phyloP scores from a whole-genome alignment of 2,797 vertebrate species.

The Aythya fuligula region DNA sequence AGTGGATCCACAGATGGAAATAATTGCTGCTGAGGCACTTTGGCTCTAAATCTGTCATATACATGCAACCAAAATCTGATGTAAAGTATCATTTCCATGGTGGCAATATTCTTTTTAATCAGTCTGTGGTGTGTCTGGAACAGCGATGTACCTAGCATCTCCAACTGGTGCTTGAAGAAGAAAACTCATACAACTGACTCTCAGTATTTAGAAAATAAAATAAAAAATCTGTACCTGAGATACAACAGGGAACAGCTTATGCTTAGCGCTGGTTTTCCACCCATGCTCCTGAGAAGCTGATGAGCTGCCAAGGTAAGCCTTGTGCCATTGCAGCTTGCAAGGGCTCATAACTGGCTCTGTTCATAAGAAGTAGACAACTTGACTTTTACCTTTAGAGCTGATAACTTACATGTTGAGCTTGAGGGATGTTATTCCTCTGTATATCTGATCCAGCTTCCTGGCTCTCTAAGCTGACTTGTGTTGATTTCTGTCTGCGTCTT shows the following conservation, averaged over 20 bases:
- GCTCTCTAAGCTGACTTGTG: background rate
- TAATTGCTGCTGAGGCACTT: background rate
- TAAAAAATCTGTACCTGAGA: background rate
- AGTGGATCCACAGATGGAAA: background rate
- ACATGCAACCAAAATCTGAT: background rate
- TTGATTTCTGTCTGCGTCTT: background rate
- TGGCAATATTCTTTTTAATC: background rate
- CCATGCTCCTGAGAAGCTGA: rapidly evolving
- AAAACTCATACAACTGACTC: background rate
- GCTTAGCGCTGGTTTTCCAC: background rate
- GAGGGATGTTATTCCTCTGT: background rate
- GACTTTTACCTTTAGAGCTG: background rate
- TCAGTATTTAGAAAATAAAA: background rate
- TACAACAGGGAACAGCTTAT: background rate
- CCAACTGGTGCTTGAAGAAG: background rate
- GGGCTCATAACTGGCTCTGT: background rate
- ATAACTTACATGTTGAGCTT: background rate
- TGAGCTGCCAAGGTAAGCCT: background rate
- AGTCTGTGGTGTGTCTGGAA: background rate
- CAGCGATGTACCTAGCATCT: background rate
- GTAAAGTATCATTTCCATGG: background rate
- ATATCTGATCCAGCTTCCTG: background rate
- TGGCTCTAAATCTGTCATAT: background rate
- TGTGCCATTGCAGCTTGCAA: background rate
- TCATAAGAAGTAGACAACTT: background rate